Conservation (phyloP, 1,140 invertebrate species). For the Brachionus rubens region DNA sequence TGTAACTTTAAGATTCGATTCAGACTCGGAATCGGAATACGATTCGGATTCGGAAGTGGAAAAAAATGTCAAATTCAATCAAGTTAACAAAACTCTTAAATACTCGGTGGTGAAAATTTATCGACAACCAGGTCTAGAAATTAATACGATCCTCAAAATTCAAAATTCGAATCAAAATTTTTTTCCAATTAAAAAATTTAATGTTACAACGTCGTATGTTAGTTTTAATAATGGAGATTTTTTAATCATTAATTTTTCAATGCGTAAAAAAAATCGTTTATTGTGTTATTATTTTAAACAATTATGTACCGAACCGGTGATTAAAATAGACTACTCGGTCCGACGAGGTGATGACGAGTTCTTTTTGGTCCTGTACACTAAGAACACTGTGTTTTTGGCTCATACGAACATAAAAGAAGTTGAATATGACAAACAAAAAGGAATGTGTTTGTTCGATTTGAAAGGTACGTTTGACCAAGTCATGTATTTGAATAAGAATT, state of each 20-base stretch:
- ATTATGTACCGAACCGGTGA: neutral
- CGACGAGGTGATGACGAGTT: neutral
- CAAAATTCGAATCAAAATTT: neutral
- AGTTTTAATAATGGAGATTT: conserved; percentile 2
- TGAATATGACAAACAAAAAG: neutral
- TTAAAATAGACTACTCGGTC: neutral
- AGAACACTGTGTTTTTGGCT: neutral
- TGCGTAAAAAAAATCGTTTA: neutral
- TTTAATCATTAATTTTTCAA: neutral
- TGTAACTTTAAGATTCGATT: neutral
- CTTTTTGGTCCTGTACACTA: neutral
- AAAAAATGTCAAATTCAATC: conserved; percentile 1
- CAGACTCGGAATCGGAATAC: neutral
- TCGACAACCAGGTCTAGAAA: neutral
- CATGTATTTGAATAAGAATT: neutral
- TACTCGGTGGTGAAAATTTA: neutral
- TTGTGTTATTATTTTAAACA: neutral
- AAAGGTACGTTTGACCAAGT: neutral
- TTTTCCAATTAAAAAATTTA: neutral
- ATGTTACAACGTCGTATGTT: neutral
- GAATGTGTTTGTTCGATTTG: neutral
- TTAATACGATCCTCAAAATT: neutral
- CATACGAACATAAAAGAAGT: neutral
- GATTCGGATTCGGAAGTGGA: neutral
- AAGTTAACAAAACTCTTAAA: neutral